Evolutionary conservation across 35 echinoderm and acorn worm species (phyloP).

Genomic region (Ophiothrix spiculata): DNA sequence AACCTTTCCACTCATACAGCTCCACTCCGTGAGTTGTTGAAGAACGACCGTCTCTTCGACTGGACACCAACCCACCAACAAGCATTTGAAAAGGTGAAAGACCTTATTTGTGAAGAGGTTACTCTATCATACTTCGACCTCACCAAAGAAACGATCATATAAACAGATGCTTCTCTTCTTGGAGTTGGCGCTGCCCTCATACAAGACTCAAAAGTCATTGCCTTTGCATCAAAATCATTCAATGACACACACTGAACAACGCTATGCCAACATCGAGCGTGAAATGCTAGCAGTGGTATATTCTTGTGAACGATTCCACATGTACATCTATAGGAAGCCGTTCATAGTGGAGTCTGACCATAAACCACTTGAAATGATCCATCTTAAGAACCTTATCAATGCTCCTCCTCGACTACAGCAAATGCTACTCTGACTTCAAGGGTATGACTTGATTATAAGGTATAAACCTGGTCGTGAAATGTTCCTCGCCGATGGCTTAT

Average conservation of each 20-base stretch:
- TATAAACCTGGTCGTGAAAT: constrained; percentile 38
- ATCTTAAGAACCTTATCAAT: constrained; percentile 18
- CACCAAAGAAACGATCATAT: too few species aligned
- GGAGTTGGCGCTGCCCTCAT: neutral
- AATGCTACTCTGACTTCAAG: constrained; percentile 55
- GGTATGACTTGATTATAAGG: constrained; percentile 20
- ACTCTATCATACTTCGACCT: too few species aligned
- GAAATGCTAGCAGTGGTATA: neutral
- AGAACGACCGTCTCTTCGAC: constrained; percentile 4
- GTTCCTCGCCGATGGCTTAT: constrained; percentile 41
- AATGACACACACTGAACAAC: neutral
- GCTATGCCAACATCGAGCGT: neutral
- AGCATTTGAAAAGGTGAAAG: constrained; percentile 12
- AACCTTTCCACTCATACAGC: constrained; percentile 35
- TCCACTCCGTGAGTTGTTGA: constrained; percentile 3
- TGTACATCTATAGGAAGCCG: neutral
- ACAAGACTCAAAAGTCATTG: neutral
- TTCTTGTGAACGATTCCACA: neutral
- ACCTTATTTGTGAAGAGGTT: too few species aligned
- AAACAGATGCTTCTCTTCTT: too few species aligned
- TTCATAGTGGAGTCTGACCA: constrained; percentile 46
- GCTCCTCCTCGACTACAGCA: constrained; percentile 48
- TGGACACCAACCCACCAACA: constrained; percentile 30
- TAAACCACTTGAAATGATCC: constrained; percentile 41
- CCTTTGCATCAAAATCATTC: too few species aligned